Base-by-base conservation (phyloP, 1,140 invertebrate species). In the Apis cerana region DNA sequence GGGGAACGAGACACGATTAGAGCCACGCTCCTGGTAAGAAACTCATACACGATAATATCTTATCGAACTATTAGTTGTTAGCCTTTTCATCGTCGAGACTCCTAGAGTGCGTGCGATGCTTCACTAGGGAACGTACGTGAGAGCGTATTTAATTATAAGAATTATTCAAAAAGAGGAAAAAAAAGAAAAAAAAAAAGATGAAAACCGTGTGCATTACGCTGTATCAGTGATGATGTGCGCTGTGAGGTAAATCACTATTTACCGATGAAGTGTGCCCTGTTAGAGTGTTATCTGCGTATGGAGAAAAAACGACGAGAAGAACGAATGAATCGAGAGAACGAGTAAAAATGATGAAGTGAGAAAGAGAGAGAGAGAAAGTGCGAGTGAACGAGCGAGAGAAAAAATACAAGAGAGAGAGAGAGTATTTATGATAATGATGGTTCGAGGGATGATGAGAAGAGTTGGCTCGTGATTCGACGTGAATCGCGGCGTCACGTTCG, bases 161-260 rank as follows among this genome's bases (percentile, higher is more conserved):
- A 87, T 84, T 48, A 83, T 83, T 87, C 80, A 82, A 54, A 72
- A 43, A 13, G 33, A 43, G 33, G 33, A 43, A 43, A 43, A 43
- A 43, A 43, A 43, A 2, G 58, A 52, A 75, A n/a, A 75, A 21
- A 27, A 48, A 43, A 13, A 62, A n/a, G 9, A 59, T 33, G 62
- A 72, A 69, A 75, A 84, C 69, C 72, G 81, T 89, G 87, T 88
- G 85, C 84, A 89, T 89, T 89, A 88, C 88, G 88, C 88, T 89
- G 88, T 89, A 89, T 89, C 88, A 89, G 88, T 88, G 88, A 88
- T 89, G 88, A 89, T 88, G 88, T 89, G 88, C 87, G 75, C 87
- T 77, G 82, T 88, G 87, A 88, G 75, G 64, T 88, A 79, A 80
- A 81, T 48, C 52, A 70, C 75, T 43, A 78, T 81, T 88, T 79